These are phyloP conservation scores for Eurytoma californica DNA, from an alignment of 2,888 invertebrate species.

Conservation along the genomic window DNA sequence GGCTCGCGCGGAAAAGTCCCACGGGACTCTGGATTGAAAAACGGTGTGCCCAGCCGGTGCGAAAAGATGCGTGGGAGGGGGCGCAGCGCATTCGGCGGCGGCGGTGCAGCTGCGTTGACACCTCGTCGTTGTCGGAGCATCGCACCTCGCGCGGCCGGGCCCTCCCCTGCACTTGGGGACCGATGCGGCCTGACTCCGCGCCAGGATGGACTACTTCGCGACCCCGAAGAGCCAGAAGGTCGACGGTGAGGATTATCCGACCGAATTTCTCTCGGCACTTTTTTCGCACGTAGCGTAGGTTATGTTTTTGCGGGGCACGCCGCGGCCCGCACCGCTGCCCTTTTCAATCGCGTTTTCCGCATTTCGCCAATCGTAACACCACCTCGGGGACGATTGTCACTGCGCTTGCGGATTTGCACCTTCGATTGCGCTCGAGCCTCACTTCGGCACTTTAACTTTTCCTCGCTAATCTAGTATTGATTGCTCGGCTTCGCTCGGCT, in stretches of 20 bases:
- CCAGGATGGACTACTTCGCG: conserved; percentile 65
- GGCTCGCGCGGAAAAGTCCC: too few relatives aligned
- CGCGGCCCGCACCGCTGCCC: too few relatives aligned
- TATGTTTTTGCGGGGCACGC: conserved; percentile 38
- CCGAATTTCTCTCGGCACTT: background rate
- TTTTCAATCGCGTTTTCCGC: too few relatives aligned
- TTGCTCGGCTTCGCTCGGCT: too few relatives aligned
- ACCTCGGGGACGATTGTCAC: too few relatives aligned
- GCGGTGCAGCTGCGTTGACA: background rate
- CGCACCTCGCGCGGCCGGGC: conserved; percentile 17
- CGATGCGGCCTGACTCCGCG: conserved; percentile 30
- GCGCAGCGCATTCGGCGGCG: background rate
- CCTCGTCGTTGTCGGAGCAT: conserved; percentile 16
- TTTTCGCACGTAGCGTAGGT: conserved; percentile 26
- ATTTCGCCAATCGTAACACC: too few relatives aligned
- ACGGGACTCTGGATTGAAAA: too few relatives aligned
- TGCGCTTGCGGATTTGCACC: too few relatives aligned
- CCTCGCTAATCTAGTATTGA: too few relatives aligned
- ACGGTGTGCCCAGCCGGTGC: too few relatives aligned
- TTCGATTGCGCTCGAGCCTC: too few relatives aligned
- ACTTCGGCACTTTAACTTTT: too few relatives aligned
- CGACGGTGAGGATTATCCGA: conserved; percentile 69
- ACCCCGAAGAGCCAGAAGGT: conserved; percentile 72
- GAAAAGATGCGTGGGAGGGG: background rate
- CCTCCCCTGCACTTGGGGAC: conserved; percentile 9